Conservation (phyloP, 2,888 invertebrate genomes). For the Sinodicranocentrus sp. region DNA sequence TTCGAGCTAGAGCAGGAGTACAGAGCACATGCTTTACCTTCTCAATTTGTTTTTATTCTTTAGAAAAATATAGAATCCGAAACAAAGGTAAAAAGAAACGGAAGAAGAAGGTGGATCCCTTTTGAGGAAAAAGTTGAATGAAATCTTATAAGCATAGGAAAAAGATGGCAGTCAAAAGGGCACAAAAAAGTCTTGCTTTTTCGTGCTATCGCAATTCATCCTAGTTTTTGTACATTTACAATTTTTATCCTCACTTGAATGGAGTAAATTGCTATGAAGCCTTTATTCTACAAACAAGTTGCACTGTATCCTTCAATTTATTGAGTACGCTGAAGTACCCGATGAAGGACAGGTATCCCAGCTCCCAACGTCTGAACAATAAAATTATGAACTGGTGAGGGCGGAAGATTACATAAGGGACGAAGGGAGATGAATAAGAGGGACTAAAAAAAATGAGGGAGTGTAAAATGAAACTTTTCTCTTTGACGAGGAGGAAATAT, state of each 20-base stretch:
- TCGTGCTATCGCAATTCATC: not conserved
- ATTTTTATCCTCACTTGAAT: conserved; percentile 19
- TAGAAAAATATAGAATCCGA: conserved; percentile 3
- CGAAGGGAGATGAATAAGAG: conserved; percentile 10
- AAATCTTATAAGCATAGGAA: conserved; percentile 16
- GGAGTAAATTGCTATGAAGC: conserved; percentile 37
- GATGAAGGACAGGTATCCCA: no score
- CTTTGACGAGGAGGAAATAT: not conserved
- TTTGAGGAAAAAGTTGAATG: conserved; percentile 19
- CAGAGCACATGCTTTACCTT: no score
- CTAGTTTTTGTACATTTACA: not conserved
- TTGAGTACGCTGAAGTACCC: conserved; percentile 1
- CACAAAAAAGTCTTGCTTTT: conserved; percentile 43
- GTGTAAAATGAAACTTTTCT: conserved; percentile 45
- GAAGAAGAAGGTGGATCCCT: conserved; percentile 53
- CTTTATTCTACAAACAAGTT: conserved; percentile 44
- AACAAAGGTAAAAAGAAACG: no score
- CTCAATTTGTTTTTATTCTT: no score
- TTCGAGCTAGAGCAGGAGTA: not conserved
- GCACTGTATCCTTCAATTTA: conserved; percentile 47
- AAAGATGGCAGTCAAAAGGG: conserved; percentile 63
- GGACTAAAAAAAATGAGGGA: not conserved
- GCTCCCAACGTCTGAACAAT: no score
- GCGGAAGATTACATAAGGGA: conserved; percentile 18
- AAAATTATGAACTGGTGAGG: conserved; percentile 12